Evolutionary conservation across 2,888 invertebrate genomes (phyloP).

Genomic region (Papilio elwesi): DNA sequence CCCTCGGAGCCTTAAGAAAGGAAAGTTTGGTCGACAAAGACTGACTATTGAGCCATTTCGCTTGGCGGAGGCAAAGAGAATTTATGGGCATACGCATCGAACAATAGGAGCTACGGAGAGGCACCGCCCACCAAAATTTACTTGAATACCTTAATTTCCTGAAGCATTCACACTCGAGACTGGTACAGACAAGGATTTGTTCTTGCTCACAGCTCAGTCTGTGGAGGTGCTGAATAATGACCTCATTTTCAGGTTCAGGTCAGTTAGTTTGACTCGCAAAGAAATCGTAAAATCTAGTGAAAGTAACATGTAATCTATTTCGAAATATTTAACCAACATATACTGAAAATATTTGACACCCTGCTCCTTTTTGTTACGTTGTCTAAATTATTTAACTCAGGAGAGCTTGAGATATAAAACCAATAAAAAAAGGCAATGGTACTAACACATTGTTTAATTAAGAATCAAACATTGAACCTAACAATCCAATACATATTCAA

Average conservation of each 20-base stretch:
- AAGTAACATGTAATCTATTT: too few relatives aligned
- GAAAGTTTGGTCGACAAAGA: slow-evolving; percentile 58
- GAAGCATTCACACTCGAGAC: slow-evolving; percentile 53
- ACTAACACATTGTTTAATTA: too few relatives aligned
- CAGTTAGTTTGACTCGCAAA: not conserved
- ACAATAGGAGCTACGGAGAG: slow-evolving; percentile 55
- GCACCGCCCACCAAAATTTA: slow-evolving; percentile 54
- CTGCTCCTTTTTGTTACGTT: too few relatives aligned
- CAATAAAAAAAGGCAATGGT: too few relatives aligned
- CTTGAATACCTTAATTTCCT: slow-evolving; percentile 70
- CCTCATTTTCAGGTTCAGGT: slow-evolving; percentile 35
- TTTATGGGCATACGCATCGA: slow-evolving; percentile 60
- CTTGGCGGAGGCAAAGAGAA: slow-evolving; percentile 58
- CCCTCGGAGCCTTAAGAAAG: slow-evolving; percentile 51
- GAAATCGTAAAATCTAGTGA: not conserved
- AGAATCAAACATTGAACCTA: too few relatives aligned
- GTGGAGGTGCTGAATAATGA: slow-evolving; percentile 41
- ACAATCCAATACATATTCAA: too few relatives aligned
- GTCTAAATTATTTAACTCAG: too few relatives aligned
- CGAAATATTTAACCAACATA: not conserved
- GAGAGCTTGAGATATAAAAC: too few relatives aligned
- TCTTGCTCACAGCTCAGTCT: slow-evolving; percentile 40
- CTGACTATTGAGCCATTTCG: slow-evolving; percentile 45
- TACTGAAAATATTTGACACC: not conserved
- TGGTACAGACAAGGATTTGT: slow-evolving; percentile 56